Evolutionary conservation across 2,113 vertebrate genomes (phyloP).

Genomic region (Drymodes brunneopygia): DNA sequence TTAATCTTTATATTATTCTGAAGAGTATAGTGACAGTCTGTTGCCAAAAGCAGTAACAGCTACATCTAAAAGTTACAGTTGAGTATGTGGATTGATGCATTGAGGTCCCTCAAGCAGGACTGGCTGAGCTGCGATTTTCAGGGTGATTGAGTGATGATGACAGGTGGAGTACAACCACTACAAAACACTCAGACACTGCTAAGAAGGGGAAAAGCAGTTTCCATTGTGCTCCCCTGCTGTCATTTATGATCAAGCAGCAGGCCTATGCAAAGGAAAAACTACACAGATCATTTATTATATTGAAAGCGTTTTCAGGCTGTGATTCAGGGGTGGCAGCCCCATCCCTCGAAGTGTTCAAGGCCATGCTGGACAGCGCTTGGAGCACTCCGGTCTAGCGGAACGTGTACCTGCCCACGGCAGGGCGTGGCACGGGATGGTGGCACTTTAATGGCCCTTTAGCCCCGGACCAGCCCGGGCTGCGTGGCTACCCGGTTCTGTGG

Average conservation of each 20-base stretch:
- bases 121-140: accelerated
- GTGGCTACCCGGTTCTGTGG: not conserved
- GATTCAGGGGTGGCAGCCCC: not conserved
- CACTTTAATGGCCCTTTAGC: not conserved
- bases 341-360: not conserved
- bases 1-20: not conserved
- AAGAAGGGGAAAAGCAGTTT: not conserved
- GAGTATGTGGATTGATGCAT: accelerated
- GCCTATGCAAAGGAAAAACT: not conserved
- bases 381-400: not conserved
- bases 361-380: not conserved
- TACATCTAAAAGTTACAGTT: not conserved
- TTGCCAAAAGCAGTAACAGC: not conserved
- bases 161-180: not conserved
- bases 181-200: accelerated
- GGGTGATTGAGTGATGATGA: not conserved
- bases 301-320: not conserved
- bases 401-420: not conserved
- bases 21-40: not conserved
- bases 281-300: not conserved
- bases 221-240: accelerated
- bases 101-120: no score
- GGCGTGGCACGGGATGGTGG: not conserved
- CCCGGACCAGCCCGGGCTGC: no score
- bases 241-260: not conserved